Conservation (phyloP, 2,113 vertebrate species). For the Rhinichthys klamathensis region DNA sequence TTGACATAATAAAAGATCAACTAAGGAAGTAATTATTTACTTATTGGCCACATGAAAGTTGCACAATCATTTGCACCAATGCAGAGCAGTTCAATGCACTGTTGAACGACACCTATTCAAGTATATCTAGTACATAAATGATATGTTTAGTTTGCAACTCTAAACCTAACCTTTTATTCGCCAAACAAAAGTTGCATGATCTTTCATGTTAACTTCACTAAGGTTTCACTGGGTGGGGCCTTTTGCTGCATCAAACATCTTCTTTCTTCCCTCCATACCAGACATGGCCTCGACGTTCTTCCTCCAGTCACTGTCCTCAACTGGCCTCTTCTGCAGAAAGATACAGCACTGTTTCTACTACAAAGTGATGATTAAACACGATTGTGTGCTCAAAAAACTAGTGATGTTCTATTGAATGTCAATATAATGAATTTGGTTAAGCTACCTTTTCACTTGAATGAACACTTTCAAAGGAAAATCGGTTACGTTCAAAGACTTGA, state of each 20-base stretch:
- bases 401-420: background rate
- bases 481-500: background rate
- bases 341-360: background rate
- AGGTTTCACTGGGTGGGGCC: constrained; percentile 57
- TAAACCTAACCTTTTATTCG: background rate
- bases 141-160: background rate
- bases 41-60: background rate
- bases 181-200: background rate
- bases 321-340: constrained; percentile 79
- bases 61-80: background rate
- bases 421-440: background rate
- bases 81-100: background rate
- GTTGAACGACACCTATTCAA: background rate
- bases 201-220: background rate
- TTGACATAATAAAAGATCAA: constrained; percentile 15
- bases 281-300: constrained; percentile 96
- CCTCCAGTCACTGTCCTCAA: constrained; percentile 92
- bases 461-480: background rate
- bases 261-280: constrained; percentile 95
- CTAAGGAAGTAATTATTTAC: constrained; percentile 23
- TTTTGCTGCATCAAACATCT: constrained; percentile 85
- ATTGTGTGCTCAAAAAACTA: background rate
- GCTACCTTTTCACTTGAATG: background rate
- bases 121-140: background rate
- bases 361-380: background rate